phyloP scores from a whole-genome alignment of 2,113 vertebrate genomes.

The Erpornis zantholeuca region DNA sequence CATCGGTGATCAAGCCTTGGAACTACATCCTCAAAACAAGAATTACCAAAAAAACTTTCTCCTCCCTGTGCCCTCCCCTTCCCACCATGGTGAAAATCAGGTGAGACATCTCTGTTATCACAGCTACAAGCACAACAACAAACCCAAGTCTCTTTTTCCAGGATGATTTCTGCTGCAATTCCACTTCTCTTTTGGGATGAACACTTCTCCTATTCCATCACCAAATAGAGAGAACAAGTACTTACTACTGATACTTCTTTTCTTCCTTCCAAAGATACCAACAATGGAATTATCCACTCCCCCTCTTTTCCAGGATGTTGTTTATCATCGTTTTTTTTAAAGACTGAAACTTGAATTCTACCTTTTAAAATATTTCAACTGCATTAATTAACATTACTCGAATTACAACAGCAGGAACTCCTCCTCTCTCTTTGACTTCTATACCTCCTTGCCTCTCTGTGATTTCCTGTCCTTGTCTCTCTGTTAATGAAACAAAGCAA shows the following conservation, averaged over 20 bases:
- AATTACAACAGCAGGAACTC: neutral
- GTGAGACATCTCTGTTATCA: neutral
- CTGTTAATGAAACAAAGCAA: neutral
- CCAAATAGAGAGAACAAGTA: neutral
- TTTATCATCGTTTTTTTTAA: neutral
- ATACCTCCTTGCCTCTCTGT: neutral
- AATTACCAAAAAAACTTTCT: neutral
- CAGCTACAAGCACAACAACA: neutral
- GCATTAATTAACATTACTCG: neutral
- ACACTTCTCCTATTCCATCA: neutral
- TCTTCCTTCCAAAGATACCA: neutral
- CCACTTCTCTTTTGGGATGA: neutral
- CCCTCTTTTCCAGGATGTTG: neutral
- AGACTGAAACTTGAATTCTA: neutral
- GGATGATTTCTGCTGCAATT: neutral
- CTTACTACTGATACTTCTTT: neutral
- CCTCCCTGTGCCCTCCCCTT: neutral
- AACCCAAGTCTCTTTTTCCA: neutral
- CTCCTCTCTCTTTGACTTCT: neutral
- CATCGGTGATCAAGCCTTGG: neutral
- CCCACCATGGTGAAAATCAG: neutral
- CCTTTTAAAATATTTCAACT: neutral
- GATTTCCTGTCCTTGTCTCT: neutral
- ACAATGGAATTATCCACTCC: neutral
- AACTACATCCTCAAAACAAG: neutral